Conservation (phyloP, 2,113 vertebrate genomes). For the zebrafish (Danio rerio) region GRCz12tu NC_133189.1:22285001-22285500, state of each 20-base stretch:
- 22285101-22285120: neutral
- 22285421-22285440: neutral
- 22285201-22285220: constrained; percentile 4
- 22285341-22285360: constrained; percentile 24
- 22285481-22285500: constrained; percentile 29
- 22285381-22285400: constrained; percentile 17
- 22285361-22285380: constrained; percentile 29
- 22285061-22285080: neutral
- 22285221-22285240: constrained; percentile 27
- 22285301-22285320: neutral
- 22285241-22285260: constrained; percentile 27
- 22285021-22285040: constrained; percentile 26
- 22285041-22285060: neutral
- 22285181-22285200: constrained; percentile 10
- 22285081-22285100: constrained; percentile 31
- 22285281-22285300: constrained; percentile 20
- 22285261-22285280: neutral
- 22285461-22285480: constrained; percentile 35
- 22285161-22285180: constrained; percentile 23
- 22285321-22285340: constrained; percentile 4
- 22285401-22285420: constrained; percentile 18
- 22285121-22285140: neutral
- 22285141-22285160: constrained; percentile 16
- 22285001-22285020: constrained; percentile 41
- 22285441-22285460: constrained; percentile 33